Conservation (phyloP, 2,888 invertebrate genomes). For the Operophtera brumata region DNA sequence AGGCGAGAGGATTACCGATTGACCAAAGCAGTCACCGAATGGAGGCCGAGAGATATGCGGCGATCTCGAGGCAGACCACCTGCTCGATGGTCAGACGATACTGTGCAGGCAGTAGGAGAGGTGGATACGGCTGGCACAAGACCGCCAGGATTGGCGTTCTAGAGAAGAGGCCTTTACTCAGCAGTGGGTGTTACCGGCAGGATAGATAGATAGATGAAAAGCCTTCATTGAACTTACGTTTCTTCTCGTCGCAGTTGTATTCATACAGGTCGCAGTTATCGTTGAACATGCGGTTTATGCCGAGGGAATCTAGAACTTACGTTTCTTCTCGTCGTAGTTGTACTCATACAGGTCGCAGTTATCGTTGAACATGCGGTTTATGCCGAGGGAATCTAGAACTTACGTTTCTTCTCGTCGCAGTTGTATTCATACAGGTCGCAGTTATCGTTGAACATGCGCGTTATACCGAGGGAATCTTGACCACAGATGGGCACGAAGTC, state of each 20-base stretch:
- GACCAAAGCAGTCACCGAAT: no score
- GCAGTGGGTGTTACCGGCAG: no score
- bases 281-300: slow-evolving; percentile 67
- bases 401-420: slow-evolving; percentile 74
- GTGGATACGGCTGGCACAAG: no score
- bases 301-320: slow-evolving; percentile 71
- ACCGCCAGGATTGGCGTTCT: no score
- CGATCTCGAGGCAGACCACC: no score
- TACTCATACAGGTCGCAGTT: slow-evolving; percentile 72
- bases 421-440: slow-evolving; percentile 73
- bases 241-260: slow-evolving; percentile 73
- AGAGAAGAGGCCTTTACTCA: no score
- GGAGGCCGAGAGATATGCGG: no score
- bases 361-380: slow-evolving; percentile 68
- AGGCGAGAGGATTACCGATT: no score
- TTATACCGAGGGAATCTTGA: slow-evolving; percentile 69
- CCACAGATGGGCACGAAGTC: slow-evolving; percentile 72
- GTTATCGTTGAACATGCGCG: slow-evolving; percentile 68
- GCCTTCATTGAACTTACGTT: slow-evolving; percentile 68
- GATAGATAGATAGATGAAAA: no score
- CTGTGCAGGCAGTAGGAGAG: no score
- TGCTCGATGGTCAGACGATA: no score
- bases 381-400: slow-evolving; percentile 64
- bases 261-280: slow-evolving; percentile 72
- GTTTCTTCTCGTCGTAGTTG: slow-evolving; percentile 73